Conservation (phyloP, 2,113 vertebrate genomes). For the Indri indri region DNA sequence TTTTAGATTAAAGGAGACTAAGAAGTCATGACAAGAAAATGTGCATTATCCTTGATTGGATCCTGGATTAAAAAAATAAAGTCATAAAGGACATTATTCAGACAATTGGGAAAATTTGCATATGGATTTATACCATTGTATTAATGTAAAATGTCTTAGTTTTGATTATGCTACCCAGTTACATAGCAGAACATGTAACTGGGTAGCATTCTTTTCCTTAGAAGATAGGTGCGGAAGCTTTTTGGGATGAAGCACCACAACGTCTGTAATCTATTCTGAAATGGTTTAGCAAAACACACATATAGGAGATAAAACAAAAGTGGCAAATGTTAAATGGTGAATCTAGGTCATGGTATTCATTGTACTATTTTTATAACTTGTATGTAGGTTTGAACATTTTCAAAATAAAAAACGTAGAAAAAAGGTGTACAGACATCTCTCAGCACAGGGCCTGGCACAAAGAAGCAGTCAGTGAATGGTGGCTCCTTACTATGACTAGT, state of each 20-base stretch:
- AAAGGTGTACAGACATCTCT: background rate
- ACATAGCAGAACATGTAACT: background rate
- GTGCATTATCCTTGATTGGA: background rate
- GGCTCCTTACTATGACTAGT: background rate
- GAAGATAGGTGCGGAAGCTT: background rate
- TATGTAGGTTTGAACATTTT: conserved; percentile 52
- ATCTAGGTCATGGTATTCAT: conserved; percentile 18
- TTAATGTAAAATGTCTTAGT: background rate
- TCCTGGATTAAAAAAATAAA: background rate
- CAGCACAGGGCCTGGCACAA: background rate
- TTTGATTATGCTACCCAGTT: background rate
- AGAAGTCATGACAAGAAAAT: background rate
- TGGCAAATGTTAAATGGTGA: conserved; percentile 30
- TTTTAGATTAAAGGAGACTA: background rate
- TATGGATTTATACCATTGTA: background rate
- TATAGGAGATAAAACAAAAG: background rate
- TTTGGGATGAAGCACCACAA: background rate
- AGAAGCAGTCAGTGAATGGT: background rate
- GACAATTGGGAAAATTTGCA: background rate
- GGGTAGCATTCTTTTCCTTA: background rate
- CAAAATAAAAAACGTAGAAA: background rate
- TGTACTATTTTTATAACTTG: conserved; percentile 41
- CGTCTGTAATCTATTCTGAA: background rate
- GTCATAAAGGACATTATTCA: background rate
- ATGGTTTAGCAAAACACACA: conserved; percentile 10